Percentiles rank a stretch among this genome's conserved stretches.
Evolutionary conservation across 2,888 invertebrate genomes (phyloP).

Genomic region (Trichacis sp.): DNA sequence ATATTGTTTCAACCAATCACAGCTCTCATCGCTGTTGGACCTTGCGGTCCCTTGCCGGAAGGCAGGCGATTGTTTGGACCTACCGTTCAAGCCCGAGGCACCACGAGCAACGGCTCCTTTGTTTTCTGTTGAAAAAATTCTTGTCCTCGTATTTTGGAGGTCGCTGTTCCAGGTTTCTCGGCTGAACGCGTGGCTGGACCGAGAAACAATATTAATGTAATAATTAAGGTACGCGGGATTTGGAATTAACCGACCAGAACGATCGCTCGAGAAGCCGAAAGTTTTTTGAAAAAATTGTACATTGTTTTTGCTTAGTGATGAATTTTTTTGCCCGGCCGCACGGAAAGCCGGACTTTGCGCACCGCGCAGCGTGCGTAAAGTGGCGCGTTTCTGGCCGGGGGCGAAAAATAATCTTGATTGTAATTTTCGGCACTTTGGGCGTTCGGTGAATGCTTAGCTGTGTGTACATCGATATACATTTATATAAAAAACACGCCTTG

Average conservation of each 20-base stretch:
- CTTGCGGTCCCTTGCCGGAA: conserved; percentile 67
- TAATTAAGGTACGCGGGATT: conserved; percentile 56
- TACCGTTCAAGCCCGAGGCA: conserved; percentile 63
- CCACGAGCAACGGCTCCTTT: conserved; percentile 21
- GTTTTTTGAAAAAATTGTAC: neutral
- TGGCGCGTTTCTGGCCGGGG: neutral
- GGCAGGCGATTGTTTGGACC: conserved; percentile 70
- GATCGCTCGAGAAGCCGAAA: conserved; percentile 50
- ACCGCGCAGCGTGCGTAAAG: no score
- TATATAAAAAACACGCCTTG: conserved; percentile 46
- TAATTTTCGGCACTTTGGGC: conserved; percentile 51
- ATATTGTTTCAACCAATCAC: conserved; percentile 70
- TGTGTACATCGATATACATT: conserved; percentile 61
- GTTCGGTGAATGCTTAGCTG: conserved; percentile 65
- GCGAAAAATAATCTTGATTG: neutral
- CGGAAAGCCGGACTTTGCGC: no score
- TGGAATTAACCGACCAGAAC: conserved; percentile 55
- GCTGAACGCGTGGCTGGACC: conserved; percentile 68
- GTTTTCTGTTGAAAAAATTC: no score
- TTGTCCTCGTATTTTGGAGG: conserved; percentile 16
- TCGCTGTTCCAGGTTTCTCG: conserved; percentile 41
- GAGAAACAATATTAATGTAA: conserved; percentile 67
- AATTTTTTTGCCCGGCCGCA: no score
- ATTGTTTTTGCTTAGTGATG: no score
- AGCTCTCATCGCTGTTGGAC: conserved; percentile 69